Evolutionary conservation across 1,140 invertebrate species (phyloP).

Genomic region (Andricus grossulariae): DNA sequence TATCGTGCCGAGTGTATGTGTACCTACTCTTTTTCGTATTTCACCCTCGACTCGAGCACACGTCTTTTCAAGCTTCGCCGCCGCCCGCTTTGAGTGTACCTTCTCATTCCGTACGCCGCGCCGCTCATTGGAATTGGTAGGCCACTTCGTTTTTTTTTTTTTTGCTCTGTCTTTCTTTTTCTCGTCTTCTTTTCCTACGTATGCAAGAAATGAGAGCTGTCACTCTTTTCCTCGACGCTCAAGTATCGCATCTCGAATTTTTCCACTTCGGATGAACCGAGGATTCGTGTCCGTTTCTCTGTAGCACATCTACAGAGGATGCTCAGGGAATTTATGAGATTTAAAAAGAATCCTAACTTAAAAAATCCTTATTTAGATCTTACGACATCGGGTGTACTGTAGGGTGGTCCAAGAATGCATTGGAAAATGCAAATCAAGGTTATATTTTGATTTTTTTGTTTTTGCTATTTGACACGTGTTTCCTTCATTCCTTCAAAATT

Average conservation of each 20-base stretch:
- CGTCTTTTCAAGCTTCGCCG: conserved; percentile 30
- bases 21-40: conserved; percentile 16
- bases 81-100: conserved; percentile 3
- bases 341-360: too few species aligned
- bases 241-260: conserved; percentile 3
- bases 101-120: conserved; percentile 25
- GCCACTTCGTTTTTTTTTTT: conserved; percentile 20
- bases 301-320: neutral
- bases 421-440: too few species aligned
- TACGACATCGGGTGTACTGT: too few species aligned
- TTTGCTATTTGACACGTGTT: too few species aligned
- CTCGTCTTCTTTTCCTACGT: conserved; percentile 17
- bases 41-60: neutral
- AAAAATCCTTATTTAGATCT: too few species aligned
- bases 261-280: neutral
- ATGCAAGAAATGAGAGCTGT: conserved; percentile 16
- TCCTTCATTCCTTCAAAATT: too few species aligned
- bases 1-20: neutral
- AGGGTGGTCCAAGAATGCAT: too few species aligned
- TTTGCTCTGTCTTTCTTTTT: neutral
- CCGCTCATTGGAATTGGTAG: conserved; percentile 17
- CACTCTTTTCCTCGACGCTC: neutral
- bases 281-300: neutral
- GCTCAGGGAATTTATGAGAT: too few species aligned
- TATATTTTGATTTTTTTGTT: too few species aligned